phyloP scores from a whole-genome alignment of 2,113 vertebrate species.

The Mesitornis unicolor region DNA sequence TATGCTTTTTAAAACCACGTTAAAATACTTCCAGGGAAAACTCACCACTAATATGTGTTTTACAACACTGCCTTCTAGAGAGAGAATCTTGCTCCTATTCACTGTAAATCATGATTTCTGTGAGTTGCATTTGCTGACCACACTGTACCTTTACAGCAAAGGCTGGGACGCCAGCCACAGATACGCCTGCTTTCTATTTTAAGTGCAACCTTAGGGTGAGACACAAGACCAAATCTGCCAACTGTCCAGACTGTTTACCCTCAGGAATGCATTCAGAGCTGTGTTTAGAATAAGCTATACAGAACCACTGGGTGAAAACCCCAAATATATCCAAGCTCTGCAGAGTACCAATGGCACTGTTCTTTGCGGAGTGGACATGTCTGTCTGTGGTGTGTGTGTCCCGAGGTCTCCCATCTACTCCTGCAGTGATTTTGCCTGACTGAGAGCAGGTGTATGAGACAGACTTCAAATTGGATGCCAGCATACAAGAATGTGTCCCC shows the following conservation, averaged over 20 bases:
- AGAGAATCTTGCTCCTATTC: conserved; percentile 1
- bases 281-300: background rate
- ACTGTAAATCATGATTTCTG: background rate
- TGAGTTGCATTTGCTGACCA: background rate
- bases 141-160: background rate
- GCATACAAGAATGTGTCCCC: background rate
- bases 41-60: conserved; percentile 1
- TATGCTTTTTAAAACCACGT: background rate
- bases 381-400: fast-evolving
- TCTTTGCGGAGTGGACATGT: background rate
- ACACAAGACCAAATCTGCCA: conserved; percentile 17
- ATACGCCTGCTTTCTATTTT: background rate
- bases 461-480: background rate
- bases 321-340: background rate
- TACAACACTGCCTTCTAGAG: conserved; percentile 63
- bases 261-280: background rate
- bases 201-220: background rate
- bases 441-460: fast-evolving
- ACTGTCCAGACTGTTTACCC: background rate
- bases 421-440: background rate
- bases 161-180: background rate
- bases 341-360: background rate
- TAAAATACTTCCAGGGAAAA: background rate
- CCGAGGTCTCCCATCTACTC: background rate
- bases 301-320: background rate